These are phyloP conservation scores for Lacerta viridis DNA, from an alignment of 2,797 vertebrate species.

Conservation along the genomic window DNA sequence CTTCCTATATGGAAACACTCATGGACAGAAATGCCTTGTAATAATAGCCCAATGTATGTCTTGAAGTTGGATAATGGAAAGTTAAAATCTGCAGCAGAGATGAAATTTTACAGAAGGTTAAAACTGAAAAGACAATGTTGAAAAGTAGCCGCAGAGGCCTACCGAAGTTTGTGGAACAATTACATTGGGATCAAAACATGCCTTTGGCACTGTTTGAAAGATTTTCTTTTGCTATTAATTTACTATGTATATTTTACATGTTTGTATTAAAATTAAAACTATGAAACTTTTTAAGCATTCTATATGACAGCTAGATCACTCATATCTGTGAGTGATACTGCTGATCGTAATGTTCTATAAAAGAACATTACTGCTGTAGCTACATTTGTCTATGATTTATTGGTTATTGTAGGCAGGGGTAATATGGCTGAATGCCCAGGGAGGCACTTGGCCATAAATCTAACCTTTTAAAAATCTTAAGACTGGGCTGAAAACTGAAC, in stretches of 20 bases:
- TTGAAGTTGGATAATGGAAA: background rate
- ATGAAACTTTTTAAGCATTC: background rate
- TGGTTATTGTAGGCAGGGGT: background rate
- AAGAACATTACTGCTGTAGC: background rate
- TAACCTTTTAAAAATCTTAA: background rate
- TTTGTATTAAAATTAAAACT: background rate
- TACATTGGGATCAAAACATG: background rate
- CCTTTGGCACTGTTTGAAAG: background rate
- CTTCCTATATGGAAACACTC: background rate
- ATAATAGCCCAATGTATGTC: background rate
- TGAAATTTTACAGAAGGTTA: background rate
- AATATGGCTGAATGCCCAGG: conserved; percentile 23
- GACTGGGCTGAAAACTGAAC: conserved; percentile 17
- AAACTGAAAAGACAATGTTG: background rate
- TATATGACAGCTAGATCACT: background rate
- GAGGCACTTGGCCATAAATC: conserved; percentile 9
- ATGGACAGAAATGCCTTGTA: background rate
- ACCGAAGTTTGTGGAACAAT: background rate
- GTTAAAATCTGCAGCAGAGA: background rate
- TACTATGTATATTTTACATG: background rate
- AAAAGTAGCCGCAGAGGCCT: background rate
- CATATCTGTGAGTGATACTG: background rate
- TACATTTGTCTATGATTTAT: conserved; percentile 15
- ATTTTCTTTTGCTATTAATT: background rate
- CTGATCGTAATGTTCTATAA: conserved; percentile 12